Evolutionary conservation across 2,113 vertebrate genomes (phyloP), one percentile per base, ranked within the genome.

Genomic region (Hippocampus abdominalis): DNA sequence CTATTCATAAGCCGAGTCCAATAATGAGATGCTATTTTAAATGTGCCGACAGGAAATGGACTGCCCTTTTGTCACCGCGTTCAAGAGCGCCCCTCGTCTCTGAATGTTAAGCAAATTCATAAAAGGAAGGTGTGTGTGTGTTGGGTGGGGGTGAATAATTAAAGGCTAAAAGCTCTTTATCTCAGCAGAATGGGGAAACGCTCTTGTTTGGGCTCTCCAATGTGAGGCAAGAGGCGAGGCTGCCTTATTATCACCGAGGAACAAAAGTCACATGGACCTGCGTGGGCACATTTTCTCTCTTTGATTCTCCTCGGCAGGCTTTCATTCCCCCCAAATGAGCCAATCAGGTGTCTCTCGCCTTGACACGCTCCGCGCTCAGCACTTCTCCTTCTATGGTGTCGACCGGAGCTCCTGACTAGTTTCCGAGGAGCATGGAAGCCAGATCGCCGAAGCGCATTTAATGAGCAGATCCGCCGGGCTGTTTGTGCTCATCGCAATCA

Each of bases 281-380:
- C 76, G 86, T 87, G 79, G 84, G 88, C 83, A 86, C 56, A 74
- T 60, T 60, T 60, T 18, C 57, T 23, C 63, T 27, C 63, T 64
- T 64, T 46, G 63, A 46, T 48, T 46, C 6, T 4, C 42, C 57
- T 32, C 57, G 15, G 57, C 27, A 32, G 57, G 49, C 86, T 91
- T 91, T 93, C 87, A 90, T 89, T 89, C 32, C 78, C 78, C 84
- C 74, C 68, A 87, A 91, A 91, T 87, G 88, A 92, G 83, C 81
- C 62, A 54, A 81, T 75, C 51, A 57, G 67, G 68, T 77, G 70
- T 70, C 76, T 83, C 73, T 70, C 69, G 79, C 81, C 82, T 72
- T 68, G 53, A 67, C 79, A 66, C 80, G 71, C 54, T 39, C 73
- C 27, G 56, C 64, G 75, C 74, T 79, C 74, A 78, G 84, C 79